phyloP scores from a whole-genome alignment of 2,888 invertebrate species.

The Toxonevra muliebris region DNA sequence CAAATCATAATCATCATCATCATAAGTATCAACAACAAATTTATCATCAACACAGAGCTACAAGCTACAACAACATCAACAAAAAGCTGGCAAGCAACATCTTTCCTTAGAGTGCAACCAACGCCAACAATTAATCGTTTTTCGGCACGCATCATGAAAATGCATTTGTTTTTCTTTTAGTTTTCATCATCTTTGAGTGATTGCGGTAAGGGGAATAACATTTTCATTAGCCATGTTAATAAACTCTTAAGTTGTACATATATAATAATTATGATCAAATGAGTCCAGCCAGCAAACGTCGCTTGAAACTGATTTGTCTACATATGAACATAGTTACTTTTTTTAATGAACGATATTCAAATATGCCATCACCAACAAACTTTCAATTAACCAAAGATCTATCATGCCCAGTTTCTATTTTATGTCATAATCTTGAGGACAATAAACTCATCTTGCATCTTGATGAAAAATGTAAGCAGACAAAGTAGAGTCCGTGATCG shows the following conservation, averaged over 20 bases:
- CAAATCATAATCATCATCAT: background rate
- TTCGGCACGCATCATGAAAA: slow-evolving; percentile 52
- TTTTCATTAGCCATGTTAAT: background rate
- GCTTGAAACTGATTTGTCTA: background rate
- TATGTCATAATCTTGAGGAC: no score
- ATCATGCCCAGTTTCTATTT: no score
- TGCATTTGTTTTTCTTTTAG: slow-evolving; percentile 26
- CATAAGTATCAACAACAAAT: slow-evolving; percentile 1
- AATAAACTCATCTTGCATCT: no score
- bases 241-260: background rate
- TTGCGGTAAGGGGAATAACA: background rate
- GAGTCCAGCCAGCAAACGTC: slow-evolving; percentile 6
- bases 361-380: no score
- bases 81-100: slow-evolving; percentile 8
- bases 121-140: slow-evolving; percentile 45
- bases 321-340: no score
- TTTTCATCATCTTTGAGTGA: background rate
- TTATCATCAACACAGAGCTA: background rate
- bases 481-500: no score
- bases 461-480: no score
- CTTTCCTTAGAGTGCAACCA: no score
- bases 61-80: slow-evolving; percentile 18
- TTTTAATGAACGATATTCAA: no score
- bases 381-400: no score
- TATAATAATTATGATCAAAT: slow-evolving; percentile 4